These are phyloP conservation scores for Tetramorium simillimum DNA, from an alignment of 1,140 invertebrate species.

Conservation along the genomic window DNA sequence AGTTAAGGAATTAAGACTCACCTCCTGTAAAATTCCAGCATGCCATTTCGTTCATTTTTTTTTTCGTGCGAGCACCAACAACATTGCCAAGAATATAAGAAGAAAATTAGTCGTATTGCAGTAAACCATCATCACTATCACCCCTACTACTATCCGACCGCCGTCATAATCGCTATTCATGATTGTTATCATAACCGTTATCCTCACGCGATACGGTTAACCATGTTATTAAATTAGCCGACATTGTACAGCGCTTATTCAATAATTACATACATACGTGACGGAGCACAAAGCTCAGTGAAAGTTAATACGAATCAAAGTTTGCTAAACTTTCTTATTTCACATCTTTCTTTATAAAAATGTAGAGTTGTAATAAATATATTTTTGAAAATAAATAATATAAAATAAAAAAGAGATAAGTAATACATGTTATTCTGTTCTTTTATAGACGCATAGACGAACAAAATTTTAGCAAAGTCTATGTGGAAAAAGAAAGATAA, in stretches of 20 bases:
- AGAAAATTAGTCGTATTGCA: conserved; percentile 82
- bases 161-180: conserved; percentile 49
- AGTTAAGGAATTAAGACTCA: conserved; percentile 82
- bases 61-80: conserved; percentile 85
- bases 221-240: conserved; percentile 61
- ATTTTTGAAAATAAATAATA: background rate
- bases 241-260: conserved; percentile 46
- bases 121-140: conserved; percentile 80
- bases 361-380: background rate
- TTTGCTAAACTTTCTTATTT: conserved; percentile 3
- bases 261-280: conserved; percentile 16
- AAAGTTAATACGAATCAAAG: conserved; percentile 29
- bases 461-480: background rate
- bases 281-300: background rate
- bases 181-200: conserved; percentile 55
- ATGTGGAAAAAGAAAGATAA: background rate
- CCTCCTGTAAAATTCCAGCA: conserved; percentile 85
- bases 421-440: background rate
- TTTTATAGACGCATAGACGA: background rate
- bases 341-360: background rate
- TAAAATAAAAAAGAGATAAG: background rate
- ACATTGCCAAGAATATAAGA: conserved; percentile 86
- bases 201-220: conserved; percentile 46
- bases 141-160: conserved; percentile 16
- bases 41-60: conserved; percentile 84